Evolutionary conservation across 1,140 invertebrate genomes (phyloP).

Genomic region (Linepithema humile): DNA sequence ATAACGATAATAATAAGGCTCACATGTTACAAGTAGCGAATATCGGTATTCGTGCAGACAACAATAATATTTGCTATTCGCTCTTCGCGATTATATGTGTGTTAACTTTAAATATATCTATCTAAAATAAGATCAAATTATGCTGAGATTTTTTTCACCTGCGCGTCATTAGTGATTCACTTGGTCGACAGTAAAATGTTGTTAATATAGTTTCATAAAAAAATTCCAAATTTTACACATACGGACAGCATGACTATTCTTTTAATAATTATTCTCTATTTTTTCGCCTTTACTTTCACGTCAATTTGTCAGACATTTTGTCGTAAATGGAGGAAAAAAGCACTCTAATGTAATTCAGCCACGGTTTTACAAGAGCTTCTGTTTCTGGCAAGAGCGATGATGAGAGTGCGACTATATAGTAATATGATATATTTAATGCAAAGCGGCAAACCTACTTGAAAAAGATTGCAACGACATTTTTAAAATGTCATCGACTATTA

Average conservation of each 20-base stretch:
- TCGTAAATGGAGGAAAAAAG: slow-evolving; percentile 45
- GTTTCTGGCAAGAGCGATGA: neutral
- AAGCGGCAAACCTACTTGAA: slow-evolving; percentile 28
- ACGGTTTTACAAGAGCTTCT: slow-evolving; percentile 67
- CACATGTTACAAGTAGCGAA: slow-evolving; percentile 30
- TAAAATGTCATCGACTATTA: neutral
- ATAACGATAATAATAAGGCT: slow-evolving; percentile 25
- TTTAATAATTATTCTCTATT: slow-evolving; percentile 33
- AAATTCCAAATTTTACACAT: slow-evolving; percentile 16
- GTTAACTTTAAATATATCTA: too few species aligned
- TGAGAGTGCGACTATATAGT: neutral
- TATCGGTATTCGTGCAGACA: slow-evolving; percentile 1
- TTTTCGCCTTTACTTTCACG: slow-evolving; percentile 5
- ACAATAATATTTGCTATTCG: slow-evolving; percentile 6
- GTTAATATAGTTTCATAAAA: neutral
- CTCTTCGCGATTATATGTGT: neutral
- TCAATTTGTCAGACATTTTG: slow-evolving; percentile 44
- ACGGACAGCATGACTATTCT: slow-evolving; percentile 15
- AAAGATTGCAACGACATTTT: neutral
- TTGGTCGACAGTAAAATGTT: neutral
- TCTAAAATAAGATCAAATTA: neutral
- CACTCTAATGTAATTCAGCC: slow-evolving; percentile 62
- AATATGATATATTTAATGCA: slow-evolving; percentile 42
- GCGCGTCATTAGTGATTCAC: neutral
- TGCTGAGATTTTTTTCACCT: neutral